Evolutionary conservation across 1,140 invertebrate genomes (phyloP), one percentile per base, ranked within the genome.

Genomic region (Nilaparvata lugens): DNA sequence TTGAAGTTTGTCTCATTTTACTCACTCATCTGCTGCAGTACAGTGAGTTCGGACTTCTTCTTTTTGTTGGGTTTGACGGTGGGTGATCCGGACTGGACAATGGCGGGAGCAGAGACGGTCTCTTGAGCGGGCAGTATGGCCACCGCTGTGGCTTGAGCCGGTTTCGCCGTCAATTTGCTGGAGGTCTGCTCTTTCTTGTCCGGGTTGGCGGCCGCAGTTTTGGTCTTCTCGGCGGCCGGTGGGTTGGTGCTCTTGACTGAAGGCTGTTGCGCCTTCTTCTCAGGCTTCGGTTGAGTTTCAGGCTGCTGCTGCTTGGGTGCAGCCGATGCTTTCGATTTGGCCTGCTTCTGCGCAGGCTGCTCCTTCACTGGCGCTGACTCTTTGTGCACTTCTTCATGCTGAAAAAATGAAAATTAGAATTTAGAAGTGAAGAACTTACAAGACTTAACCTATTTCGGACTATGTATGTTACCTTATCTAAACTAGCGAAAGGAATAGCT

Each of bases 41-140:
- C 74, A 0, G 71, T 35, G 52, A 75, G 70, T 62, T 78, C 77
- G 56, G 58, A 67, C 67, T 78, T 73, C 63, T 79, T 80, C 64
- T 79, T 81, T 13, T 77, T 74, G 42, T 79, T 60, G n/a, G 2
- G 76, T 58, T 78, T 77, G 23, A 63, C 54, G n/a, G 38, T 42
- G 40, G 60, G 52, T 3, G 60, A 62, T 11, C 38, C 7, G 4
- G 13, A 16, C n/a, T n/a, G 38, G 3, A 28, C 25, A 21, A 24
- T 23, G 9, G 45, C 25, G 1, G 35, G 16, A 6, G 35, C 24
- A 7, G 45, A 48, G 5, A 18, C 16, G 45, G 45, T 48, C 1
- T 48, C n/a, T 19, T 40, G 38, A 9, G 9, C 9, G 9, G 9
- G 38, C 38, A 16, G 42, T 45, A 5, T 5, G 5, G 14, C n/a